Base-by-base conservation (phyloP, 2,888 invertebrate genomes). In the Drosophila percnosoma region DNA sequence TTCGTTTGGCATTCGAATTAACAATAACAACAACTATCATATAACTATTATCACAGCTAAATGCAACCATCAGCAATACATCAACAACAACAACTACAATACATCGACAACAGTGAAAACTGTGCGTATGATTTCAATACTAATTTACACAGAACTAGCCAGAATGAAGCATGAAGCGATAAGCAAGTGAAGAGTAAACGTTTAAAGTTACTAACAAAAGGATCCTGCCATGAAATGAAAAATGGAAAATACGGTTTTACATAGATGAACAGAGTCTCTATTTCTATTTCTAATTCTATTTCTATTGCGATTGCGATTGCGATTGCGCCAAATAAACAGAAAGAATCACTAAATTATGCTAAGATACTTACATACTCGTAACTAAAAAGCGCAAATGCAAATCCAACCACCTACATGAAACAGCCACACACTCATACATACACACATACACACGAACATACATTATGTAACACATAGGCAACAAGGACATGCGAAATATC, bases 201-300 rank as follows among this genome's bases (percentile, higher is more conserved):
- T 79, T 73, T 74, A 85, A 88, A 88, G 87, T 89, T 89, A 88
- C 90, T 91, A 91, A 85, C 77, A 83, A 85, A 90, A 85, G 90
- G 87, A 90, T 90, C 90, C 90, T 90, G 91, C 89, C 90, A 90
- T 83, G 27, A 55, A 77, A 79, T 75, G 75, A 69, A 87, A 78
- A 83, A 86, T 80, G 86, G 81, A 86, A 78, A 82, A 71, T 78
- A 88, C 87, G 90, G 90, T 89, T 87, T 87, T 88, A 86, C 80
- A 77, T 66, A 67, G 54, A 79, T 54, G 40, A 13, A 29, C 36
- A 66, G 65, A 65, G 66, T 67, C 53, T 65, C 63, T 74, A 66
- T 53, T 58, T 73, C 53, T 61, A 64, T 7, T 24, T 55, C 33
- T 51, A 69, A 27, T 57, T 61, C 54, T 38, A 72, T 52, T 72